These are phyloP conservation scores for Esox masquinongy DNA, from an alignment of 2,797 vertebrate species.

Conservation along the genomic window DNA sequence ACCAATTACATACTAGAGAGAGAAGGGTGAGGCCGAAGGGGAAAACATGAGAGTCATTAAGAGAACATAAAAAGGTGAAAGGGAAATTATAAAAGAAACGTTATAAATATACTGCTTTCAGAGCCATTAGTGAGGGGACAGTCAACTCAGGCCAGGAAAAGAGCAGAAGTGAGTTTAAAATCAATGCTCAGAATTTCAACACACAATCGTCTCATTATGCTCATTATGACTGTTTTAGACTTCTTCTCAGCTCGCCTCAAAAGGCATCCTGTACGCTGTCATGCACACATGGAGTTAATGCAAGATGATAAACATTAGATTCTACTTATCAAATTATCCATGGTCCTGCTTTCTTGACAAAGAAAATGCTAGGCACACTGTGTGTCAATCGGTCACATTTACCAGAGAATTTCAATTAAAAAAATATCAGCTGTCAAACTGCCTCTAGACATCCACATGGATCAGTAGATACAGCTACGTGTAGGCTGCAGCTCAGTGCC, in stretches of 20 bases:
- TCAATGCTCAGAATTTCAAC: background rate
- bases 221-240: background rate
- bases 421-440: too few species aligned
- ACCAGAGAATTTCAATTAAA: too few species aligned
- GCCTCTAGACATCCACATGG: too few species aligned
- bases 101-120: slow-evolving; percentile 21
- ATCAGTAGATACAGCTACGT: background rate
- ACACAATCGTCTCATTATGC: background rate
- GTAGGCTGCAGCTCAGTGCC: background rate
- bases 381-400: too few species aligned
- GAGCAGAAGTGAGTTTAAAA: slow-evolving; percentile 15
- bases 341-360: too few species aligned
- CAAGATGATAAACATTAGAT: too few species aligned
- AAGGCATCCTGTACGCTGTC: background rate
- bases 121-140: slow-evolving; percentile 23
- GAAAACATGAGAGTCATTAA: too few species aligned
- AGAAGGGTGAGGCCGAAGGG: background rate
- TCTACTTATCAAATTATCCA: too few species aligned
- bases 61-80: slow-evolving; percentile 1
- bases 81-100: slow-evolving; percentile 7
- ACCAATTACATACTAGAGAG: background rate
- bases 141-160: slow-evolving; percentile 19
- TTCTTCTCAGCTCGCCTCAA: background rate
- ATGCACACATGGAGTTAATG: background rate
- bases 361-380: too few species aligned